A percentile compares a stretch with the other conserved stretches of the same genome.
Evolutionary conservation across 2,113 vertebrate species (phyloP).

Genomic region (Oryzias melastigma): DNA sequence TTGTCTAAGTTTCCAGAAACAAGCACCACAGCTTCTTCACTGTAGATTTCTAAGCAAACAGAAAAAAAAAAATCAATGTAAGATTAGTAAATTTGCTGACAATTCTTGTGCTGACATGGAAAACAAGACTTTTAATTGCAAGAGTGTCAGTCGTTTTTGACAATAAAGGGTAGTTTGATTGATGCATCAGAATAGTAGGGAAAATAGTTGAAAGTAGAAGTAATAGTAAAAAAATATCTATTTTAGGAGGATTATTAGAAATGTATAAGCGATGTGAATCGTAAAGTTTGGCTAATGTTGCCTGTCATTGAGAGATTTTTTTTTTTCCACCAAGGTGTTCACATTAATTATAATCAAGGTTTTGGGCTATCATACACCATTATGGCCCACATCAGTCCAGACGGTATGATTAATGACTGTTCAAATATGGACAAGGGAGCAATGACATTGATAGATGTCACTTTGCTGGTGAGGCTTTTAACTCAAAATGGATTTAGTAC

Average conservation of each 20-base stretch:
- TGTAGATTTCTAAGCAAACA: no score
- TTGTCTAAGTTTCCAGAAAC: no score
- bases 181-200: neutral
- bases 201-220: no score
- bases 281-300: conserved; percentile 20
- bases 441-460: conserved; percentile 68
- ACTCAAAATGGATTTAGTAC: conserved; percentile 49
- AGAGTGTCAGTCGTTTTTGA: no score
- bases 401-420: conserved; percentile 63
- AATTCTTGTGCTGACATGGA: no score
- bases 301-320: conserved; percentile 7
- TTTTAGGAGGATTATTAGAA: neutral
- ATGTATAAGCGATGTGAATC: conserved; percentile 8
- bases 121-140: no score
- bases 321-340: conserved; percentile 30
- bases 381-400: conserved; percentile 51
- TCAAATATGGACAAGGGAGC: conserved; percentile 53
- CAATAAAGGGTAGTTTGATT: neutral
- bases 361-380: conserved; percentile 35
- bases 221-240: no score
- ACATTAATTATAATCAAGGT: conserved; percentile 56
- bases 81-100: no score
- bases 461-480: conserved; percentile 56
- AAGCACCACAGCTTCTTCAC: no score
- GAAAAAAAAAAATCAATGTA: no score